These are phyloP conservation scores for Cyphomyrus discorhynchus DNA, from an alignment of 2,113 vertebrate species.

Conservation along the genomic window DNA sequence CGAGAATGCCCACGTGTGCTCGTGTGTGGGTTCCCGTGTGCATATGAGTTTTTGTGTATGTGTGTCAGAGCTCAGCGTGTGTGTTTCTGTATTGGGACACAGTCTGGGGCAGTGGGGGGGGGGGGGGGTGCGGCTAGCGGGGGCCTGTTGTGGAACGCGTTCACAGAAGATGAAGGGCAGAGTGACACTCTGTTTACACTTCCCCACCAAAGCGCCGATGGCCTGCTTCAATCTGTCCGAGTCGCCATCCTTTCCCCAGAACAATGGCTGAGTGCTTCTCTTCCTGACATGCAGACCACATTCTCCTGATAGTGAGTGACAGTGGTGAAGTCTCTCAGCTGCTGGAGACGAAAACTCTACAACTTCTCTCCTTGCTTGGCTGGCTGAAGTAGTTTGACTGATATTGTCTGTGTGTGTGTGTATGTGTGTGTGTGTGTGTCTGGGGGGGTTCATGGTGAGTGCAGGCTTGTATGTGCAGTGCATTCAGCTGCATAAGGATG, in stretches of 20 bases:
- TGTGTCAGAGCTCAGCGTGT: slow-evolving; percentile 24
- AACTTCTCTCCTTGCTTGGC: slow-evolving; percentile 29
- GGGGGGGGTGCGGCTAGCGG: slow-evolving; percentile 42
- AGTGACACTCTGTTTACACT: slow-evolving; percentile 82
- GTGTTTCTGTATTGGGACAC: slow-evolving; percentile 28
- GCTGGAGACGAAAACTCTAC: slow-evolving; percentile 25
- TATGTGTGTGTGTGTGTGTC: slow-evolving; percentile 21
- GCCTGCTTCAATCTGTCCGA: slow-evolving; percentile 95
- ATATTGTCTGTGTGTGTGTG: slow-evolving; percentile 16
- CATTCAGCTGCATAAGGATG: neutral
- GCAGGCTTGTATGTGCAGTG: neutral
- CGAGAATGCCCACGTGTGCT: slow-evolving; percentile 10
- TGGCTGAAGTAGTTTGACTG: slow-evolving; percentile 24
- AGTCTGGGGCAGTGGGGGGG: slow-evolving; percentile 44
- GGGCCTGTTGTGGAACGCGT: slow-evolving; percentile 52
- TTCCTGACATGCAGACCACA: slow-evolving; percentile 62
- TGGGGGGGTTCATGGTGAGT: slow-evolving; percentile 31
- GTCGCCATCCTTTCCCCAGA: slow-evolving; percentile 82
- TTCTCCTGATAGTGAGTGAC: slow-evolving; percentile 69
- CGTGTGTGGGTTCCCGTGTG: slow-evolving; percentile 15
- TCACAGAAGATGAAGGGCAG: slow-evolving; percentile 65
- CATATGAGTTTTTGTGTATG: slow-evolving; percentile 3
- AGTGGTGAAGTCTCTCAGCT: slow-evolving; percentile 61
- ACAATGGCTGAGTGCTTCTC: slow-evolving; percentile 89
- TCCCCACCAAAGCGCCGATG: slow-evolving; percentile 76